A percentile compares a stretch with the other conserved stretches of the same genome.
These are phyloP conservation scores for Eurypyga helias DNA, from an alignment of 2,113 vertebrate species.

Conservation along the genomic window DNA sequence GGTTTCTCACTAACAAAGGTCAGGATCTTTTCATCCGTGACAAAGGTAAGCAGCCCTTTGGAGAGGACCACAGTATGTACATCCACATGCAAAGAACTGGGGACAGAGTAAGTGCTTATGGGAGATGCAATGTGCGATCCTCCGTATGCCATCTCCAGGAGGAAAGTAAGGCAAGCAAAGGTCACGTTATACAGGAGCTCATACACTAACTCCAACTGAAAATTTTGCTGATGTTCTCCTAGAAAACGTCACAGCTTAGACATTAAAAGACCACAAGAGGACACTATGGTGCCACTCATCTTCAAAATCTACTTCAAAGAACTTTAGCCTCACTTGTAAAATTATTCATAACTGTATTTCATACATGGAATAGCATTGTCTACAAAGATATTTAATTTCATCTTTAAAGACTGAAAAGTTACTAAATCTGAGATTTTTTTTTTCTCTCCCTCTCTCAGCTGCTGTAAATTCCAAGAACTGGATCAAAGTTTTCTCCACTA, in stretches of 20 bases:
- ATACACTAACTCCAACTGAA: neutral
- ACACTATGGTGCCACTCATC: slow-evolving; percentile 11
- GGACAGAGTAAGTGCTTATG: too few species aligned
- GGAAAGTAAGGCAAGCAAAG: neutral
- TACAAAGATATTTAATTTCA: neutral
- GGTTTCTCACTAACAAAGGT: neutral
- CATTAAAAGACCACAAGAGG: slow-evolving; percentile 58
- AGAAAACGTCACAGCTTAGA: neutral
- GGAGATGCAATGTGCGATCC: neutral
- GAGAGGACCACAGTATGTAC: neutral
- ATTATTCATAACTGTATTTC: neutral
- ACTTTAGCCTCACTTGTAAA: neutral
- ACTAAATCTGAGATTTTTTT: neutral
- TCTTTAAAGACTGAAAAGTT: neutral
- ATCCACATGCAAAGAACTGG: neutral
- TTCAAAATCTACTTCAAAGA: neutral
- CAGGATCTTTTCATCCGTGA: neutral
- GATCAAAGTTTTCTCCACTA: neutral
- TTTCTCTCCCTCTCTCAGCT: neutral
- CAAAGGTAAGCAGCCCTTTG: neutral
- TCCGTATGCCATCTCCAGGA: neutral
- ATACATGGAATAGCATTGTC: neutral
- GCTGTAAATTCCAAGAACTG: neutral
- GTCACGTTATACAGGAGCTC: neutral
- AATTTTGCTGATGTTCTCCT: neutral